These are phyloP conservation scores for Sebastes hopkinsi DNA, from an alignment of 2,797 vertebrate species.

Conservation along the genomic window DNA sequence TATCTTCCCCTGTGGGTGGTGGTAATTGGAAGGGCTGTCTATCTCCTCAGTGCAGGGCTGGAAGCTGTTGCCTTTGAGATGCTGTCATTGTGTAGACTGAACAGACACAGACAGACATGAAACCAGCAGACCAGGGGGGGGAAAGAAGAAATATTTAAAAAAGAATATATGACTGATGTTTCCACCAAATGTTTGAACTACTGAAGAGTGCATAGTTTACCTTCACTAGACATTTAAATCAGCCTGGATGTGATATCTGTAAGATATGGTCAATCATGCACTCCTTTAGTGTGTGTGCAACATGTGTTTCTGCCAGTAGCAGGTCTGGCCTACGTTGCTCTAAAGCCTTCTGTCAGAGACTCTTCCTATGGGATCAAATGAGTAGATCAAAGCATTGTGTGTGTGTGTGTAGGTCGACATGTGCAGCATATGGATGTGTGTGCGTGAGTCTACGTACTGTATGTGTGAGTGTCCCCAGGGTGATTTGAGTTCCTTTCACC, in stretches of 20 bases:
- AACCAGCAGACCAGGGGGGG: background rate
- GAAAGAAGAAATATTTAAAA: background rate
- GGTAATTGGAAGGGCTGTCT: constrained; percentile 64
- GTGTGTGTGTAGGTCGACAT: background rate
- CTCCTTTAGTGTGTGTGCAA: background rate
- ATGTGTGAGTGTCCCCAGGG: constrained; percentile 8
- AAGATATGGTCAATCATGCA: background rate
- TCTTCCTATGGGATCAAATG: background rate
- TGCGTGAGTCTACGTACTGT: background rate
- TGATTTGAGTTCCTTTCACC: constrained; percentile 38
- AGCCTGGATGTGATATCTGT: background rate
- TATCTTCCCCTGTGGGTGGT: constrained; percentile 56
- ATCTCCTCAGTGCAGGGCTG: constrained; percentile 38
- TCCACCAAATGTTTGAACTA: constrained; percentile 16
- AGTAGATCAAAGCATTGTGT: background rate
- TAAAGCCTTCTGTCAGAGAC: background rate
- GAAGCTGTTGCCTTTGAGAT: constrained; percentile 51
- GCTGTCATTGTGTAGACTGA: constrained; percentile 47
- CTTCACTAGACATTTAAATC: constrained; percentile 2
- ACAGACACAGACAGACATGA: constrained; percentile 39
- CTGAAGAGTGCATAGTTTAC: background rate
- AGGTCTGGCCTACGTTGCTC: background rate
- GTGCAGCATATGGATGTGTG: background rate
- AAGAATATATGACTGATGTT: constrained; percentile 23
- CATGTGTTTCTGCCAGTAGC: background rate